Base-by-base conservation (phyloP, 2,113 vertebrate genomes). In the Phycodurus eques region DNA sequence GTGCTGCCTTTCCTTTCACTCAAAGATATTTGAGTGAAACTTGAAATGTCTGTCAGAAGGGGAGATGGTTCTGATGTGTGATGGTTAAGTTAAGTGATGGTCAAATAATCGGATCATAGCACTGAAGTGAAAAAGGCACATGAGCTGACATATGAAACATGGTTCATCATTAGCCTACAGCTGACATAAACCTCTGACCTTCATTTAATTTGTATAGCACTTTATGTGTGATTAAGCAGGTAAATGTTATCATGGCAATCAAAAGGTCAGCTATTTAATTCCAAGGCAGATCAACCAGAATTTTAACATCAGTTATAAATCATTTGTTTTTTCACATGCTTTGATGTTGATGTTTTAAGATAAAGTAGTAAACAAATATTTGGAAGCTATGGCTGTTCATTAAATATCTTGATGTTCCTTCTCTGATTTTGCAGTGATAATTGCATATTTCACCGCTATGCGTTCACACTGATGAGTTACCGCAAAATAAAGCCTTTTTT, bases 141-240 rank as follows among this genome's bases (percentile, higher is more conserved):
- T 31, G 53, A 80, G 69, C 77, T 88, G 89, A 88, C 85, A 86
- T 88, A 87, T 88, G 88, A 91, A 82, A 87, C 87, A 91, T 56
- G 69, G 77, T 80, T 82, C 77, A 77, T 66, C 73, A 67, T 79
- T 75, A 57, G 86, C 85, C 79, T 72, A 69, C 65, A 71, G 71
- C 75, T 53, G 71, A 82, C 69, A 76, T 63, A 57, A 81, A 65
- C 56, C 75, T 3, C 39, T 86, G 89, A 88, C 83, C 88, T 83
- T 78, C 19, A 67, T 51, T 59, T 88, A 80, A 89, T 83, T 35
- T 71, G 72, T 75, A 35, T 12, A 61, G 59, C 35, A 49, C 71
- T 77, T 69, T 71, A 75, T 74, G 85, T 83, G 75, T 79, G 83
- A 71, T 73, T 81, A 71, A 86, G 79, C 72, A 84, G 82, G 74